A percentile compares a stretch with the other conserved stretches of the same genome.
These are phyloP conservation scores for Gasterosteus nipponicus DNA, from an alignment of 2,113 vertebrate genomes.

Conservation along the genomic window DNA sequence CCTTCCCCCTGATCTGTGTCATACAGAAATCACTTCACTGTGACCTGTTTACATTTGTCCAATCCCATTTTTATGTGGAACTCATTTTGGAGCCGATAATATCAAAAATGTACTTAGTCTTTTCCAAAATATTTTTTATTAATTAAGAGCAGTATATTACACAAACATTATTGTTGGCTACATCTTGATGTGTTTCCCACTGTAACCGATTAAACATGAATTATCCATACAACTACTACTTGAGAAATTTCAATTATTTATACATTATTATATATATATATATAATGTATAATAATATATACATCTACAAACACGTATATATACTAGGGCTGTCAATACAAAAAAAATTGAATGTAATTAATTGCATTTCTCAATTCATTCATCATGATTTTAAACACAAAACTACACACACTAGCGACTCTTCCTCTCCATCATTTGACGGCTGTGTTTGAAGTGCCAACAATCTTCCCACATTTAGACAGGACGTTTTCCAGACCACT, in stretches of 20 bases:
- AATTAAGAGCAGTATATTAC: background rate
- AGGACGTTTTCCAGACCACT: too few species aligned
- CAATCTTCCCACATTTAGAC: too few species aligned
- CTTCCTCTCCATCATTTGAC: too few species aligned
- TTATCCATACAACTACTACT: background rate
- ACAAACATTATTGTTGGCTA: background rate
- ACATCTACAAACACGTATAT: too few species aligned
- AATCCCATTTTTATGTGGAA: constrained; percentile 33
- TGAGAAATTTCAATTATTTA: background rate
- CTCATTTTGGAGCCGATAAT: background rate
- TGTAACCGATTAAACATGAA: background rate
- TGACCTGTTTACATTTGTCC: constrained; percentile 35
- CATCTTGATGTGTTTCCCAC: background rate
- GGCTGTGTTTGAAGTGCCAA: too few species aligned
- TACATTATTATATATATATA: too few species aligned
- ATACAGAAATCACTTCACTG: constrained; percentile 37
- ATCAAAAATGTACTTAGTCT: background rate
- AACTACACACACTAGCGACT: too few species aligned
- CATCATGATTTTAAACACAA: too few species aligned
- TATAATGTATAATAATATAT: too few species aligned
- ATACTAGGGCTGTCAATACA: too few species aligned
- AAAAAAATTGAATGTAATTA: too few species aligned
- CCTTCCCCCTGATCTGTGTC: constrained; percentile 43
- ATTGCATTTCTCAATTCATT: too few species aligned
- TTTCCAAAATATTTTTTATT: background rate